Evolutionary conservation across 2,113 vertebrate genomes (phyloP).

Genomic region (Tragelaphus strepsiceros): DNA sequence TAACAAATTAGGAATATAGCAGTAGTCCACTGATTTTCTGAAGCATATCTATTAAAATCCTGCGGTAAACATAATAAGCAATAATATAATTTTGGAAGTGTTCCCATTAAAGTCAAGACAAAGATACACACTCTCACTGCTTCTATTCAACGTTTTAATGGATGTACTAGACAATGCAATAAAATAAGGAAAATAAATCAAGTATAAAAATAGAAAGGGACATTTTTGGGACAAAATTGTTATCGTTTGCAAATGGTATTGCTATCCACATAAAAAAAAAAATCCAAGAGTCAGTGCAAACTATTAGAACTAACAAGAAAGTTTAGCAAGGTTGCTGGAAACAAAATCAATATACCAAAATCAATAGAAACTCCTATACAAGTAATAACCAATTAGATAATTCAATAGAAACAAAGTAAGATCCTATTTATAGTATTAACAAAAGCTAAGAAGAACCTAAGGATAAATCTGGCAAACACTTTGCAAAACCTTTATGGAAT

Average conservation of each 20-base stretch:
- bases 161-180: background rate
- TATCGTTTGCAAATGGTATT: conserved; percentile 8
- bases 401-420: background rate
- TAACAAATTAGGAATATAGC: background rate
- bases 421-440: background rate
- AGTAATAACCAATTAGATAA: conserved; percentile 34
- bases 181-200: conserved; percentile 43
- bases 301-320: conserved; percentile 17
- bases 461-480: conserved; percentile 13
- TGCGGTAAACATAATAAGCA: conserved; percentile 9
- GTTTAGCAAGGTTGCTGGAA: conserved; percentile 14
- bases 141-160: conserved; percentile 18
- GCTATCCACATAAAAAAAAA: background rate
- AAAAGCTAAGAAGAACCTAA: conserved; percentile 12
- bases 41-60: background rate
- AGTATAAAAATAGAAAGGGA: conserved; percentile 12
- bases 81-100: background rate
- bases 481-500: background rate
- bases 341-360: conserved; percentile 31
- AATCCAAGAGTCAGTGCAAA: background rate
- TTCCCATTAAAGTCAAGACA: conserved; percentile 31
- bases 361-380: background rate
- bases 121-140: background rate
- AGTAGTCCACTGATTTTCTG: background rate
- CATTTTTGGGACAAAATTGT: background rate